A percentile compares a stretch with the other conserved stretches of the same genome.
Evolutionary conservation across 2,113 vertebrate genomes (phyloP).

Genomic region (Hemiscyllium ocellatum): DNA sequence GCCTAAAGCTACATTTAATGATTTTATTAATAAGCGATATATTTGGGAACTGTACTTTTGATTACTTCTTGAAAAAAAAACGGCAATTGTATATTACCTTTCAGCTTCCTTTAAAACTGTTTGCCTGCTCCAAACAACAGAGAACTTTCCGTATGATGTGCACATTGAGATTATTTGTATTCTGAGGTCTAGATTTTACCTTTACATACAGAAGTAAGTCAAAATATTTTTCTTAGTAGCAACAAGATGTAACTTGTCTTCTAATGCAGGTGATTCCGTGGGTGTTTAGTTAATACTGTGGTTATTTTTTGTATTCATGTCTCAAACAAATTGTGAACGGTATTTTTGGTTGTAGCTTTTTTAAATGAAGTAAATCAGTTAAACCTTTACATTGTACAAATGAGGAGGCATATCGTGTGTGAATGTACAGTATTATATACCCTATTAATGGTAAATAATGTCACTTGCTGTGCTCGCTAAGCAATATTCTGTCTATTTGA

Average conservation of each 20-base stretch:
- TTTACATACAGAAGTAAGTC: slow-evolving; percentile 5
- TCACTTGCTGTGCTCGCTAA: background rate
- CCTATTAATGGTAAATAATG: background rate
- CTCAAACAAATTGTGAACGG: slow-evolving; percentile 24
- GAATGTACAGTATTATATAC: slow-evolving; percentile 31
- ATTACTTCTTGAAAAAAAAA: background rate
- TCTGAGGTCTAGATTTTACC: slow-evolving; percentile 28
- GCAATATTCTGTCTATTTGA: slow-evolving; percentile 8
- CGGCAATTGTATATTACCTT: slow-evolving; percentile 28
- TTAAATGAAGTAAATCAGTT: background rate
- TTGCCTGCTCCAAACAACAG: background rate
- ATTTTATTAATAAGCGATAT: slow-evolving; percentile 12
- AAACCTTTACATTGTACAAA: background rate
- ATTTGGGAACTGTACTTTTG: background rate
- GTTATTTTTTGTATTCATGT: slow-evolving; percentile 27
- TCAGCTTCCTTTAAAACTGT: slow-evolving; percentile 10
- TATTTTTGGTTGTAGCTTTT: slow-evolving; percentile 34
- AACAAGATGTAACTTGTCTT: background rate
- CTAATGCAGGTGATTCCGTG: slow-evolving; percentile 5
- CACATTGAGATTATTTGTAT: slow-evolving; percentile 31
- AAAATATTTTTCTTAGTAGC: slow-evolving; percentile 37
- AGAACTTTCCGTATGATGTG: slow-evolving; percentile 10
- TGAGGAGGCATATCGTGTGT: slow-evolving; percentile 1
- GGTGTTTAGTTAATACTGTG: slow-evolving; percentile 9
- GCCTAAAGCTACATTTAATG: background rate